Evolutionary conservation across 2,888 invertebrate species (phyloP).

Genomic region (Epistrophe eligans): DNA sequence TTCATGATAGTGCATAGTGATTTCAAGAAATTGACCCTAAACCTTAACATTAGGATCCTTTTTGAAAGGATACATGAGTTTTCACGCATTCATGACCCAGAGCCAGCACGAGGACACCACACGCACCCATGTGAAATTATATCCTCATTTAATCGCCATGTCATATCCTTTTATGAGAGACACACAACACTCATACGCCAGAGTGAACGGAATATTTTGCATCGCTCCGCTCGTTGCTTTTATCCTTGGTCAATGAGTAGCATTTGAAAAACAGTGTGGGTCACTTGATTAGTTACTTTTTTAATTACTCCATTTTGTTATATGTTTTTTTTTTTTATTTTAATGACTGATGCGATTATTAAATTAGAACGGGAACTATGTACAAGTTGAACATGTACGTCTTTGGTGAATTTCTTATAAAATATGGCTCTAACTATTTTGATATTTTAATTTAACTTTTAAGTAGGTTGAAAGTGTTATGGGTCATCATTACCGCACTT

Average conservation of each 20-base stretch:
- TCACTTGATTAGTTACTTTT: not conserved
- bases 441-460: too few species aligned
- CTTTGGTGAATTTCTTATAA: too few species aligned
- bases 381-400: too few species aligned
- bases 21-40: slow-evolving; percentile 67
- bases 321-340: too few species aligned
- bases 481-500: too few species aligned
- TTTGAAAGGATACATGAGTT: slow-evolving; percentile 41
- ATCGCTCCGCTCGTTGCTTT: slow-evolving; percentile 36
- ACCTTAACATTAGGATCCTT: slow-evolving; percentile 60
- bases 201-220: slow-evolving; percentile 39
- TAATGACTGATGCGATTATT: too few species aligned
- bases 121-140: slow-evolving; percentile 44
- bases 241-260: slow-evolving; percentile 3
- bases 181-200: slow-evolving; percentile 37
- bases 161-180: slow-evolving; percentile 69
- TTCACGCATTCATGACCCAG: slow-evolving; percentile 33
- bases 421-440: too few species aligned
- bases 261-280: not conserved
- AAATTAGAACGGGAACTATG: too few species aligned
- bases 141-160: slow-evolving; percentile 67
- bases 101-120: slow-evolving; percentile 4
- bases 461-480: too few species aligned
- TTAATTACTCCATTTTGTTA: not conserved
- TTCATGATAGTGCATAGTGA: slow-evolving; percentile 43